Evolutionary conservation across 2,113 vertebrate genomes (phyloP).

Genomic region (Tachysurus vachellii): DNA sequence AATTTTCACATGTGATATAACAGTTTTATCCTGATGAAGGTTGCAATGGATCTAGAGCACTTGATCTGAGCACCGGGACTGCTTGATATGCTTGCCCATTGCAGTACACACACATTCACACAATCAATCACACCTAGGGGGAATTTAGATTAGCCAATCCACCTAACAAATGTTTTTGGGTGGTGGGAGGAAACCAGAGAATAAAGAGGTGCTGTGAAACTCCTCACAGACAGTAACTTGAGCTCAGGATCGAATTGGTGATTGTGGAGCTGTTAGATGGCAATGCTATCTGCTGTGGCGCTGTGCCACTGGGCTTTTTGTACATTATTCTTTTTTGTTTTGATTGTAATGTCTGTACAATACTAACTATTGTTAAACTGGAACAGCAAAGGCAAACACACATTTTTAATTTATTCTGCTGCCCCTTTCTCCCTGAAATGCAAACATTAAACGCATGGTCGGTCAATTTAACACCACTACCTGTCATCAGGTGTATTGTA

Average conservation of each 20-base stretch:
- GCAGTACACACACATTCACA: neutral
- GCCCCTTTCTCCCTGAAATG: conserved; percentile 1
- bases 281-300: neutral
- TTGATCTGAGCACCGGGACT: neutral
- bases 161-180: neutral
- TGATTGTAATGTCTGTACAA: neutral
- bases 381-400: neutral
- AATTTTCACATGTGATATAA: neutral
- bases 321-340: neutral
- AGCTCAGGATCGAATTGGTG: neutral
- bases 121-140: neutral
- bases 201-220: neutral
- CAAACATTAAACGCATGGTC: conserved; percentile 21
- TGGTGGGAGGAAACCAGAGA: neutral
- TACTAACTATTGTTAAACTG: neutral
- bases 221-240: neutral
- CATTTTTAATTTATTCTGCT: neutral
- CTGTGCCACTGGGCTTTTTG: neutral
- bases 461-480: conserved; percentile 19
- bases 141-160: neutral
- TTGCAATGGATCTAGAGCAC: neutral
- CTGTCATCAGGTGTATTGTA: conserved; percentile 42
- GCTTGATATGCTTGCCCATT: neutral
- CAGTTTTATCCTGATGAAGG: neutral
- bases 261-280: neutral